Percentiles rank a stretch among this genome's conserved stretches.
Evolutionary conservation across 2,888 invertebrate genomes (phyloP).

Genomic region (Drosophila koepferae): DNA sequence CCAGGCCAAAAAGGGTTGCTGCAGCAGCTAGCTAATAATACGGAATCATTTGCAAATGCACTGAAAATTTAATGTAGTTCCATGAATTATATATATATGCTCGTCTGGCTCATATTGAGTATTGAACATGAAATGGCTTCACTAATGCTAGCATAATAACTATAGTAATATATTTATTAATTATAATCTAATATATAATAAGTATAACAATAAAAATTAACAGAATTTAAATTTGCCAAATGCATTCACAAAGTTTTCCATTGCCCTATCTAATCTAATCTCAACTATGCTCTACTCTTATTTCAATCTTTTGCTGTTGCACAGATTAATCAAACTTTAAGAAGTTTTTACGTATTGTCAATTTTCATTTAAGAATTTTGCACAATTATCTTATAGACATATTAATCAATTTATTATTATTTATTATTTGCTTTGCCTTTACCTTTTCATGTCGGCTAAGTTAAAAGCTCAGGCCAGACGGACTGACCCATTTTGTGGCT

Average conservation of each 20-base stretch:
- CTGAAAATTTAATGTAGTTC: not conserved
- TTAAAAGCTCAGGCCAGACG: conserved; percentile 7
- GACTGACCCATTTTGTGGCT: conserved; percentile 47
- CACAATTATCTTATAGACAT: not conserved
- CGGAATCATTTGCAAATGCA: not conserved
- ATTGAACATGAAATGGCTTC: too few relatives aligned
- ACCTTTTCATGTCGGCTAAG: not conserved
- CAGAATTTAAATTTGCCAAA: too few relatives aligned
- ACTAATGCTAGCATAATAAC: not conserved
- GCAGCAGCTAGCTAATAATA: too few relatives aligned
- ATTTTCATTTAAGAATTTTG: not conserved
- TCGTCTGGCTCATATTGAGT: not conserved
- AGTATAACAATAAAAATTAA: too few relatives aligned
- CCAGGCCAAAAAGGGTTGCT: conserved; percentile 5
- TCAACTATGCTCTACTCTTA: not conserved
- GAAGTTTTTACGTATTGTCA: not conserved
- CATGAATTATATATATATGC: not conserved
- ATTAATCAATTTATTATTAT: not conserved
- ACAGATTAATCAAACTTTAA: too few relatives aligned
- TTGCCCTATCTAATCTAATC: too few relatives aligned
- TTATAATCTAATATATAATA: too few relatives aligned
- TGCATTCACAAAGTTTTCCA: too few relatives aligned
- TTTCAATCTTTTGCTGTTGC: too few relatives aligned
- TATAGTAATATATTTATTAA: too few relatives aligned
- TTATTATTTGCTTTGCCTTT: not conserved